Base-by-base conservation (phyloP, 2,888 invertebrate genomes). In the Mesoligia furuncula region DNA sequence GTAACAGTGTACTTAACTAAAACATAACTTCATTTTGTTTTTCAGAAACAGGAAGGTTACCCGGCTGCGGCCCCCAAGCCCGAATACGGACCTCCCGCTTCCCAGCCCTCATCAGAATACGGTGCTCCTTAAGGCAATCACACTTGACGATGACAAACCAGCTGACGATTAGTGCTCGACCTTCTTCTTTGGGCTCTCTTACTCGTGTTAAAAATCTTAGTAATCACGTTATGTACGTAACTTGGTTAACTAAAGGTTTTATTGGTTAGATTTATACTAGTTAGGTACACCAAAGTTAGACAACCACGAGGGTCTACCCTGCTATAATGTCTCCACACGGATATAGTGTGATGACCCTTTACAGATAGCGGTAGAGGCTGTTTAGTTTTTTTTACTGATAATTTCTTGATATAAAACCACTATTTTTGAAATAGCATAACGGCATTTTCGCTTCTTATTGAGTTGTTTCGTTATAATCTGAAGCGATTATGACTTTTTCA, bases 31-130 rank as follows among this genome's bases (percentile, higher is more conserved):
- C 15, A 45, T 54, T 79, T 72, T 31, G 20, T 80, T 72, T 95
- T 95, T 42, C 94, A 97, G 97, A 97, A 97, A 94, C 97, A 97
- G 94, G 97, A 97, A 93, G 97, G 97, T 48, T 97, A 97, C 91
- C 97, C 97, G 1, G 96, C 96, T 64, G 96, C 95, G n/a, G 93
- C 87, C 36, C 96, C 95, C 11, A 92, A 94, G 61, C 92, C 92
- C 39, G 93, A 96, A 85, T 97, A 97, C 87, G 97, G 97, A 66
- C 95, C 97, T 45, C 97, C 97, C 68, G 96, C 96, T 65, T 94
- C 95, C 48, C 95, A 95, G 67, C 96, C 96, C 15, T 97, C 97
- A 42, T 97, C 97, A 85, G 97, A 97, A 91, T 98, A 98, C 92
- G 97, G 97, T 64, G 97, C 97, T 59, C 97, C 97, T 75, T 97